phyloP scores from a whole-genome alignment of 2,888 invertebrate species.

The Ernsta delagoae region DNA sequence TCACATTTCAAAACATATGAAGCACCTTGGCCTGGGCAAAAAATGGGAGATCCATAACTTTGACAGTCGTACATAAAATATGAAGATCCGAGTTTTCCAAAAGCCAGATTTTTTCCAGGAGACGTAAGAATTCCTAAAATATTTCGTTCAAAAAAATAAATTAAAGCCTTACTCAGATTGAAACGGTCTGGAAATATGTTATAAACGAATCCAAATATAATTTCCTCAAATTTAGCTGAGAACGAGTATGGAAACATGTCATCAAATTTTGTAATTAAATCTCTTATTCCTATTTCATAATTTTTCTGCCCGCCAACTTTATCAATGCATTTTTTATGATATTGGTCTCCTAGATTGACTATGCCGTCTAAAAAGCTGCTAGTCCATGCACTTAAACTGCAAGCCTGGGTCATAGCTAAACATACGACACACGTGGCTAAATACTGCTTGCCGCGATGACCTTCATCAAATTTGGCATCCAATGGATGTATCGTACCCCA shows the following conservation, averaged over 20 bases:
- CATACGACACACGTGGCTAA: conserved; percentile 85
- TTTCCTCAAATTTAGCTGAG: conserved; percentile 81
- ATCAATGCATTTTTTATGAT: conserved; percentile 78
- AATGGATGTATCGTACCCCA: conserved; percentile 88
- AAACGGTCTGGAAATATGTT: conserved; percentile 81
- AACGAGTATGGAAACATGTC: conserved; percentile 84
- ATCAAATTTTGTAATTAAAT: conserved; percentile 81
- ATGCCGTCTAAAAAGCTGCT: conserved; percentile 86
- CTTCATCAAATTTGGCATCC: conserved; percentile 80
- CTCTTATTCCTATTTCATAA: conserved; percentile 84
- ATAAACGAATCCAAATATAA: conserved; percentile 87
- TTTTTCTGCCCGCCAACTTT: conserved; percentile 74
- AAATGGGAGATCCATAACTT: conserved; percentile 85
- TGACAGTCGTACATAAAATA: conserved; percentile 89
- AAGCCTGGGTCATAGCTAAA: conserved; percentile 84
- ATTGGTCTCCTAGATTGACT: conserved; percentile 84
- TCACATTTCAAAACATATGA: conserved; percentile 86
- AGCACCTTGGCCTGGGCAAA: conserved; percentile 82
- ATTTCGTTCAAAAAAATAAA: conserved; percentile 84
- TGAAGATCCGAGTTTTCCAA: conserved; percentile 79
- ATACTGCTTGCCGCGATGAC: conserved; percentile 86
- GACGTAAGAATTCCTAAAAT: conserved; percentile 83
- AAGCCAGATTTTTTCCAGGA: conserved; percentile 79
- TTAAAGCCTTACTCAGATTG: conserved; percentile 86
- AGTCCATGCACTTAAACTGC: conserved; percentile 87